Conservation (phyloP, 2,113 vertebrate genomes). For the Anser brachyrhynchus region DNA sequence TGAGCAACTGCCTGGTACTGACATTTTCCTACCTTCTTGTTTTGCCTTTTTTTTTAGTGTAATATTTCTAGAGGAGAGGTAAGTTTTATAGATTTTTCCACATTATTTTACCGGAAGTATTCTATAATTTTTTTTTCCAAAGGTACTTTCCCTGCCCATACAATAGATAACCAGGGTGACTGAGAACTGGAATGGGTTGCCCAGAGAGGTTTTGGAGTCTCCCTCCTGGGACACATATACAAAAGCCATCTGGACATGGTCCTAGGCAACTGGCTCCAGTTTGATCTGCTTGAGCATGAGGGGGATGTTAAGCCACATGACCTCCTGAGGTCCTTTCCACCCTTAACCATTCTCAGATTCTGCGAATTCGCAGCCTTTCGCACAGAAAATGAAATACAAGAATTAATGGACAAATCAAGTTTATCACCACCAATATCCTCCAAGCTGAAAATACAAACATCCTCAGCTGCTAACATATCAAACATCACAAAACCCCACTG, state of each 20-base stretch:
- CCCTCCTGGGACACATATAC: background rate
- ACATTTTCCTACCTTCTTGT: background rate
- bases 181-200: background rate
- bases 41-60: background rate
- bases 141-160: background rate
- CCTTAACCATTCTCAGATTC: background rate
- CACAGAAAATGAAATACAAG: background rate
- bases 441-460: background rate
- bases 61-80: background rate
- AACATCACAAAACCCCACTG: background rate
- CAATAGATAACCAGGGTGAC: background rate
- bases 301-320: background rate
- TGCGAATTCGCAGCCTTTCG: background rate
- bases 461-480: background rate
- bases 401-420: background rate
- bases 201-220: background rate
- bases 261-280: too few relatives aligned
- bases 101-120: background rate
- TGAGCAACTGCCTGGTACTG: background rate
- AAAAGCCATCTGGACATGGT: background rate
- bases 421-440: background rate
- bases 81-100: background rate
- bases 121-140: background rate
- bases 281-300: background rate
- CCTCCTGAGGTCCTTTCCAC: background rate